Evolutionary conservation across 2,888 invertebrate species (phyloP).

Genomic region (Torymus tubicola): DNA sequence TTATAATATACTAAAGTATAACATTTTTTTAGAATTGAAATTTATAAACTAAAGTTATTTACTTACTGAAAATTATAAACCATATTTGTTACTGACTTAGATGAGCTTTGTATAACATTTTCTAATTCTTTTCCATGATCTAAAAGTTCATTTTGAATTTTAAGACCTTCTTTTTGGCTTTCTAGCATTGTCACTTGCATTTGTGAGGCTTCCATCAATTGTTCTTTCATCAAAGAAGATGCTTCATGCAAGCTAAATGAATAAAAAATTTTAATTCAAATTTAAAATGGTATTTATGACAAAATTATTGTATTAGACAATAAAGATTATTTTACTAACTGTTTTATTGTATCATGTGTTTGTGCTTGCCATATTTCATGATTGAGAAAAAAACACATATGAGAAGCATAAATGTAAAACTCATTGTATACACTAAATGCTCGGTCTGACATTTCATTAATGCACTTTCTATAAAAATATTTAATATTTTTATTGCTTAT

Average conservation of each 20-base stretch:
- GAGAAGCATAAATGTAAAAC: slow-evolving; percentile 83
- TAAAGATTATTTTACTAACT: slow-evolving; percentile 60
- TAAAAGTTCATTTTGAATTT: slow-evolving; percentile 77
- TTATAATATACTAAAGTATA: slow-evolving; percentile 15
- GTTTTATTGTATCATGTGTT: slow-evolving; percentile 78
- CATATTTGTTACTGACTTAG: slow-evolving; percentile 76
- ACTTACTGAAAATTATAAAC: slow-evolving; percentile 77
- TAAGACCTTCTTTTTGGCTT: slow-evolving; percentile 77
- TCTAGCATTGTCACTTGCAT: slow-evolving; percentile 76
- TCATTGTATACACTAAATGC: slow-evolving; percentile 81
- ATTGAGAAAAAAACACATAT: slow-evolving; percentile 82
- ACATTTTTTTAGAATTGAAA: slow-evolving; percentile 68
- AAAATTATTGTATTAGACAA: slow-evolving; percentile 26
- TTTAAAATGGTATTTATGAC: slow-evolving; percentile 3
- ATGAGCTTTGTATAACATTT: slow-evolving; percentile 77
- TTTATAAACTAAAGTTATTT: slow-evolving; percentile 69
- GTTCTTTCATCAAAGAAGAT: slow-evolving; percentile 75
- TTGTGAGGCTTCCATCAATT: slow-evolving; percentile 76
- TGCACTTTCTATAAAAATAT: slow-evolving; percentile 74
- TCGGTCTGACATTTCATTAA: slow-evolving; percentile 78
- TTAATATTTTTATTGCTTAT: too few relatives aligned
- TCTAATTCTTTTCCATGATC: slow-evolving; percentile 76
- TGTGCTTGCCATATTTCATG: slow-evolving; percentile 82
- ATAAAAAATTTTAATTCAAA: slow-evolving; percentile 12
- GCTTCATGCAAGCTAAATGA: slow-evolving; percentile 68